These are phyloP conservation scores for Trachelus troglodyta DNA, from an alignment of 2,888 invertebrate species.

Conservation along the genomic window DNA sequence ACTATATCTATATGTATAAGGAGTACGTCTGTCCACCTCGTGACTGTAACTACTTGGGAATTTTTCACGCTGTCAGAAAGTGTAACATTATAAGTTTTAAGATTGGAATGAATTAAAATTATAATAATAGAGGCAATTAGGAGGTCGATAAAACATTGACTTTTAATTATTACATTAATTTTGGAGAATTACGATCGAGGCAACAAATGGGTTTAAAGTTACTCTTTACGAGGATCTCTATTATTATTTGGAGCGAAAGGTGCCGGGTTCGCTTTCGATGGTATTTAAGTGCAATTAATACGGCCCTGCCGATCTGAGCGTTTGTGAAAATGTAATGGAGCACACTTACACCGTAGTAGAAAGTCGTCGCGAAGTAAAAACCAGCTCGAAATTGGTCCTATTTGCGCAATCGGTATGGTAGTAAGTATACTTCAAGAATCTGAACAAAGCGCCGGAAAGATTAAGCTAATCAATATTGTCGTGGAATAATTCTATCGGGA, in stretches of 20 bases:
- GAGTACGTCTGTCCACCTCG: not conserved
- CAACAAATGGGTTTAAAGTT: not conserved
- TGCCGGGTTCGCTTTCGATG: not conserved
- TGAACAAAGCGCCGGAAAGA: not conserved
- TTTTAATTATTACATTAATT: not conserved
- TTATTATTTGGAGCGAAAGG: not conserved
- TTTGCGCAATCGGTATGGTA: not conserved
- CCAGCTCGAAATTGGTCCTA: not conserved
- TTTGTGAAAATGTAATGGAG: not conserved
- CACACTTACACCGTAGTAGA: not conserved
- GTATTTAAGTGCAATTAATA: not conserved
- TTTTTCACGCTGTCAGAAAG: not conserved
- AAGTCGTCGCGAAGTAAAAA: not conserved
- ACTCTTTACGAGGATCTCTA: not conserved
- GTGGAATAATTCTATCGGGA: not conserved
- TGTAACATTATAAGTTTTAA: not conserved
- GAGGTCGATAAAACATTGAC: not conserved
- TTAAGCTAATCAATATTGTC: not conserved
- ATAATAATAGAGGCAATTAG: not conserved
- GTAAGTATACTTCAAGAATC: not conserved
- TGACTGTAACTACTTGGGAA: not conserved
- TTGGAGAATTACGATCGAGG: not conserved
- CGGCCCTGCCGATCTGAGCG: not conserved
- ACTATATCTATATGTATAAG: not conserved
- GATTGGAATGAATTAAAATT: not conserved